phyloP scores from a whole-genome alignment of 2,797 vertebrate species.

The Echeneis naucrates region DNA sequence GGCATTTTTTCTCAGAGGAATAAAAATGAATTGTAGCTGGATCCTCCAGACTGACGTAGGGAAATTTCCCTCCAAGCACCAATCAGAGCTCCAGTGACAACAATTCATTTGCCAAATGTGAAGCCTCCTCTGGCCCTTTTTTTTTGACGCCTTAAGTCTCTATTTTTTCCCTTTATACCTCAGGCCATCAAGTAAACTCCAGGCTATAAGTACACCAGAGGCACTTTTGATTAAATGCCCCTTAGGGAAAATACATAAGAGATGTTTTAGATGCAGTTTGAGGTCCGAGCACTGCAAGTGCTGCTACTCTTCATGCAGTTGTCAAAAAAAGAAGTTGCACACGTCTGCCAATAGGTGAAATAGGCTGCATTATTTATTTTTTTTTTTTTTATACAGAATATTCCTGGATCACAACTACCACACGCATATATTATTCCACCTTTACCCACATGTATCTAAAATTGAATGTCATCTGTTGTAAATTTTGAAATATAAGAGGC shows the following conservation, averaged over 20 bases:
- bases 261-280: conserved; percentile 40
- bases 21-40: conserved; percentile 54
- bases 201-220: conserved; percentile 47
- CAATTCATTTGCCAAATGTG: conserved; percentile 58
- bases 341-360: conserved; percentile 13
- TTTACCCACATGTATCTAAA: background rate
- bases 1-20: conserved; percentile 37
- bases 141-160: conserved; percentile 40
- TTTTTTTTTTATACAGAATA: background rate
- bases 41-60: conserved; percentile 50
- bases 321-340: conserved; percentile 19
- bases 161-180: conserved; percentile 19
- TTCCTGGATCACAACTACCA: background rate
- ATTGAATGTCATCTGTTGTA: background rate
- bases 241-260: conserved; percentile 34
- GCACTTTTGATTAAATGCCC: conserved; percentile 63
- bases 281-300: conserved; percentile 43
- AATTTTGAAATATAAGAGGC: background rate
- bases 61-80: conserved; percentile 47
- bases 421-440: background rate
- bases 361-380: background rate
- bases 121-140: conserved; percentile 51
- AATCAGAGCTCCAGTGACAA: conserved; percentile 55
- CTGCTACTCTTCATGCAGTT: conserved; percentile 31
- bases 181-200: conserved; percentile 52